Evolutionary conservation across 2,888 invertebrate genomes (phyloP).

Genomic region (Sphaerophoria taeniata): DNA sequence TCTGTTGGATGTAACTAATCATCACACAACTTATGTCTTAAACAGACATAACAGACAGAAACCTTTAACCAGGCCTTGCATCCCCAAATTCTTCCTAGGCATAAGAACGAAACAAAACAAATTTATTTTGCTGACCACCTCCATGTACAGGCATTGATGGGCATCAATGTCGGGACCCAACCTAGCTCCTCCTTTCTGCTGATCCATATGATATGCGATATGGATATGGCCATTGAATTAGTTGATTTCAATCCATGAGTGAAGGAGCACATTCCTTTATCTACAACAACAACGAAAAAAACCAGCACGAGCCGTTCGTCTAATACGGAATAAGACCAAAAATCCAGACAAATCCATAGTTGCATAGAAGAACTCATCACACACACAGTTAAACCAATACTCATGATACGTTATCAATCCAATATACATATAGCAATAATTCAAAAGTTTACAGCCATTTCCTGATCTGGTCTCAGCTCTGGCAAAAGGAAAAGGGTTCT

Average conservation of each 20-base stretch:
- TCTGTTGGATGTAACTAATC: too few relatives aligned
- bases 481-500: background rate
- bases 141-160: too few relatives aligned
- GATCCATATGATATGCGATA: constrained; percentile 39
- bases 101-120: too few relatives aligned
- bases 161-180: background rate
- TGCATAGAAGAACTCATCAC: background rate
- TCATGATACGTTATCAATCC: constrained; percentile 61
- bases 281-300: background rate
- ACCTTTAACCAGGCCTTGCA: background rate
- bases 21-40: too few relatives aligned
- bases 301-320: constrained; percentile 44
- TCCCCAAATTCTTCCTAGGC: constrained; percentile 2
- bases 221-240: constrained; percentile 69
- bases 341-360: constrained; percentile 49
- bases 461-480: background rate
- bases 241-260: constrained; percentile 31
- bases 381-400: constrained; percentile 26
- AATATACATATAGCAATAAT: constrained; percentile 70
- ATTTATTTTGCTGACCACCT: too few relatives aligned
- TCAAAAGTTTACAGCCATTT: constrained; percentile 72
- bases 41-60: too few relatives aligned
- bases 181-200: background rate
- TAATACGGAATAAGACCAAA: constrained; percentile 66
- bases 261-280: background rate